Conservation (phyloP, 2,113 vertebrate species). For the Solenodon paradoxus region DNA sequence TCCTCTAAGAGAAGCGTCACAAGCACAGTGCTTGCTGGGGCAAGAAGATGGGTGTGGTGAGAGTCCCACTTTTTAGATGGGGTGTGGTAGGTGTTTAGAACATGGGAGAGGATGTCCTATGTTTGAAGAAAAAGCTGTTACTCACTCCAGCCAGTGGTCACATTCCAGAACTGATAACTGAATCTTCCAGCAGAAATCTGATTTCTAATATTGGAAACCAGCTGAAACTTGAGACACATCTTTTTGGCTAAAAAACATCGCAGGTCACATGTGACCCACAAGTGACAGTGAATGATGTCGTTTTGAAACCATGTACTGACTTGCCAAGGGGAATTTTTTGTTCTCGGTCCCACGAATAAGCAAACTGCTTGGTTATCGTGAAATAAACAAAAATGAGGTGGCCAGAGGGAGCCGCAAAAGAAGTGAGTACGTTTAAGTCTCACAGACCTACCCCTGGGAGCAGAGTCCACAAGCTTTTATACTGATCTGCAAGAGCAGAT, state of each 20-base stretch:
- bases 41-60: too few relatives aligned
- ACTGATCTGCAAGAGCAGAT: neutral
- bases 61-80: too few relatives aligned
- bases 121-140: too few relatives aligned
- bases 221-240: neutral
- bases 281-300: neutral
- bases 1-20: neutral
- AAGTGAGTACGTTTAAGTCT: neutral
- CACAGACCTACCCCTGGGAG: neutral
- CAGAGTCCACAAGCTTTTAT: neutral
- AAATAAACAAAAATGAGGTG: neutral
- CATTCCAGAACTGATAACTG: too few relatives aligned
- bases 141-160: too few relatives aligned
- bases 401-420: neutral
- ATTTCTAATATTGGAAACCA: neutral
- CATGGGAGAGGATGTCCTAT: too few relatives aligned
- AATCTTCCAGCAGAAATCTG: too few relatives aligned
- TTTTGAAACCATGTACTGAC: accelerated
- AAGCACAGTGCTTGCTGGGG: neutral
- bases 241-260: neutral
- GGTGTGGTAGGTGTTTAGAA: too few relatives aligned
- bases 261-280: neutral
- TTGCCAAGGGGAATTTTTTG: neutral
- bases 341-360: neutral
- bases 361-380: neutral